Conservation (phyloP, 2,888 invertebrate genomes). For the Prosopocoilus inquinatus region DNA sequence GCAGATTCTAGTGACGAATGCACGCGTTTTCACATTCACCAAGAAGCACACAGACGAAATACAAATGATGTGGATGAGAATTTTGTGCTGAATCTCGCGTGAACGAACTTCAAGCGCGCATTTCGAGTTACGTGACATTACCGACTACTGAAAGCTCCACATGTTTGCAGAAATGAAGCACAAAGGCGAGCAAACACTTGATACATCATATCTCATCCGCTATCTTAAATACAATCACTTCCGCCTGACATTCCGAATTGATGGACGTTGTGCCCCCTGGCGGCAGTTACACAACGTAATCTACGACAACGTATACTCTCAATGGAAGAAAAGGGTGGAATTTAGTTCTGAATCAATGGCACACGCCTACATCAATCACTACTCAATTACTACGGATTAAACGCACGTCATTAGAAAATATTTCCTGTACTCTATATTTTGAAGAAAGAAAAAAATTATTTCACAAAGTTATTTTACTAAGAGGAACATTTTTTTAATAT, state of each 20-base stretch:
- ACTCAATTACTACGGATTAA: too few relatives aligned
- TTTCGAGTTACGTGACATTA: not conserved
- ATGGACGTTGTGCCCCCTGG: not conserved
- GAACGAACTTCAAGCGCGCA: not conserved
- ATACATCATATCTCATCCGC: slow-evolving; percentile 3
- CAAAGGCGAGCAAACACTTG: slow-evolving; percentile 4
- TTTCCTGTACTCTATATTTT: too few relatives aligned
- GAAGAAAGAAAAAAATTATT: too few relatives aligned
- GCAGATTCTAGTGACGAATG: not conserved
- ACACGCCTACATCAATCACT: too few relatives aligned
- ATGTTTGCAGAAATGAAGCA: not conserved
- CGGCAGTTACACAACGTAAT: not conserved
- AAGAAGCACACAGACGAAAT: not conserved
- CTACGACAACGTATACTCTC: not conserved
- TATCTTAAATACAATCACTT: slow-evolving; percentile 3
- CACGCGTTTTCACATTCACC: not conserved
- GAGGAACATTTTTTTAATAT: too few relatives aligned
- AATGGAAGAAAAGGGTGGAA: too few relatives aligned
- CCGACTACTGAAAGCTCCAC: not conserved
- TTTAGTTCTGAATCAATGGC: too few relatives aligned
- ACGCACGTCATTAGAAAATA: too few relatives aligned
- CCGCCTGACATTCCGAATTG: slow-evolving; percentile 1
- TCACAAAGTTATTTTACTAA: too few relatives aligned
- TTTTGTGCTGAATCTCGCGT: not conserved
- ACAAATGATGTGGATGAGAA: not conserved